These are phyloP conservation scores for Pituophis catenifer DNA, from an alignment of 2,113 vertebrate genomes.

Conservation along the genomic window DNA sequence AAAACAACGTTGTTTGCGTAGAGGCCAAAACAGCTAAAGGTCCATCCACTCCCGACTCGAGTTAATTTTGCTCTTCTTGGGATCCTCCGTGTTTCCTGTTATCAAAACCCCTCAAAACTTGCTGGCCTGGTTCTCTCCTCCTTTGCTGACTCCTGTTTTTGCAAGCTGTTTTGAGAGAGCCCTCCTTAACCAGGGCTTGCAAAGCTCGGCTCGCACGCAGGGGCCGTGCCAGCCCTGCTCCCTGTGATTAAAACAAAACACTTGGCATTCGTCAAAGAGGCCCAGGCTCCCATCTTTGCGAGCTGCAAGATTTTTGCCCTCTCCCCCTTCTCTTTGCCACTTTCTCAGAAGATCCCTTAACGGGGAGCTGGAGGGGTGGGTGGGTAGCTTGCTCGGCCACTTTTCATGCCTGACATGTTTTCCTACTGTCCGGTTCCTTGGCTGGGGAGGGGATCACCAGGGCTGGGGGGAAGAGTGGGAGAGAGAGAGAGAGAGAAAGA, in stretches of 20 bases:
- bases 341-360: constrained; percentile 65
- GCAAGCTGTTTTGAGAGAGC: constrained; percentile 70
- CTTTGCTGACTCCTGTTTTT: constrained; percentile 76
- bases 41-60: constrained; percentile 52
- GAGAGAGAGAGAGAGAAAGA: constrained; percentile 27
- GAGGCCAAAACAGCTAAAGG: constrained; percentile 30
- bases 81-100: constrained; percentile 59
- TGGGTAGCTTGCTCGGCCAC: constrained; percentile 61
- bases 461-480: constrained; percentile 53
- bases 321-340: constrained; percentile 52
- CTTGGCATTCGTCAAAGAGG: constrained; percentile 46
- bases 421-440: constrained; percentile 63
- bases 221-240: constrained; percentile 69
- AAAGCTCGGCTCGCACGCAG: constrained; percentile 48
- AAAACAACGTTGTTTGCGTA: constrained; percentile 38
- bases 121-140: constrained; percentile 46
- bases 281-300: constrained; percentile 58
- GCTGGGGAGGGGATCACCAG: constrained; percentile 53
- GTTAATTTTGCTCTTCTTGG: constrained; percentile 62
- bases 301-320: constrained; percentile 48
- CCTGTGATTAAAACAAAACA: constrained; percentile 83
- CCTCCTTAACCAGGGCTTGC: constrained; percentile 62
- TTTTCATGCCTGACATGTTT: constrained; percentile 69
- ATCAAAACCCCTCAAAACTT: constrained; percentile 35
- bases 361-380: constrained; percentile 56